These are phyloP conservation scores for Mesodorylaimus sp. DNA, from an alignment of 2,888 invertebrate species.

Conservation along the genomic window DNA sequence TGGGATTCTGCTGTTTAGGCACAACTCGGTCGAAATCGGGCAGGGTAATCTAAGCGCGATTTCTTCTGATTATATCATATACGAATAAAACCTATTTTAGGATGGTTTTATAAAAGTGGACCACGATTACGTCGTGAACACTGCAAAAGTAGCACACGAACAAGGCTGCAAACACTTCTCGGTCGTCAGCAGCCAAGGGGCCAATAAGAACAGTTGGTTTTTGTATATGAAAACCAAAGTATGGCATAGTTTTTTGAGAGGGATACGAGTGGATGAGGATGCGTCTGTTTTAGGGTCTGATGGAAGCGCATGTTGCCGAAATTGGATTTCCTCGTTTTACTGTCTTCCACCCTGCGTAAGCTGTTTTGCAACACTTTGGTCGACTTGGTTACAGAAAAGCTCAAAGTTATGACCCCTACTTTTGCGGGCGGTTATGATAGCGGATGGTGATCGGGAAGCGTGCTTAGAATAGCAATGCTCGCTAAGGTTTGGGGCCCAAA, in stretches of 20 bases:
- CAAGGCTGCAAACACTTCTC: constrained; percentile 35
- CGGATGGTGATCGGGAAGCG: too few species aligned
- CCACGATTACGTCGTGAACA: constrained; percentile 37
- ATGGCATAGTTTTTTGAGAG: too few species aligned
- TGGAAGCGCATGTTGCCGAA: constrained; percentile 29
- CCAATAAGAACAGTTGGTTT: constrained; percentile 34
- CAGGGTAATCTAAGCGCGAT: constrained; percentile 22
- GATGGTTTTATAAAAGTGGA: constrained; percentile 37
- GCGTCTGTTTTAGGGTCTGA: constrained; percentile 27
- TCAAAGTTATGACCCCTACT: too few species aligned
- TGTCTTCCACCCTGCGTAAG: constrained; percentile 32
- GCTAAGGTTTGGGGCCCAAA: too few species aligned
- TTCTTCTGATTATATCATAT: background rate
- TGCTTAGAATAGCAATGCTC: too few species aligned
- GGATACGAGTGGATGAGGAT: too few species aligned
- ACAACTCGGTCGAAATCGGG: constrained; percentile 38
- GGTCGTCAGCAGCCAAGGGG: constrained; percentile 35
- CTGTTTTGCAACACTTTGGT: too few species aligned
- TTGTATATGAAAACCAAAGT: constrained; percentile 38
- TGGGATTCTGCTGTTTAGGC: constrained; percentile 39
- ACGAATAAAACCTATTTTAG: constrained; percentile 16
- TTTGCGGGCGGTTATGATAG: too few species aligned
- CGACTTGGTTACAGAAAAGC: too few species aligned
- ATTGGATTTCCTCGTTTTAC: constrained; percentile 28
- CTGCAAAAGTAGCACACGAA: constrained; percentile 35